phyloP scores from a whole-genome alignment of 2,888 invertebrate genomes.

The Cheilosia scutellata region DNA sequence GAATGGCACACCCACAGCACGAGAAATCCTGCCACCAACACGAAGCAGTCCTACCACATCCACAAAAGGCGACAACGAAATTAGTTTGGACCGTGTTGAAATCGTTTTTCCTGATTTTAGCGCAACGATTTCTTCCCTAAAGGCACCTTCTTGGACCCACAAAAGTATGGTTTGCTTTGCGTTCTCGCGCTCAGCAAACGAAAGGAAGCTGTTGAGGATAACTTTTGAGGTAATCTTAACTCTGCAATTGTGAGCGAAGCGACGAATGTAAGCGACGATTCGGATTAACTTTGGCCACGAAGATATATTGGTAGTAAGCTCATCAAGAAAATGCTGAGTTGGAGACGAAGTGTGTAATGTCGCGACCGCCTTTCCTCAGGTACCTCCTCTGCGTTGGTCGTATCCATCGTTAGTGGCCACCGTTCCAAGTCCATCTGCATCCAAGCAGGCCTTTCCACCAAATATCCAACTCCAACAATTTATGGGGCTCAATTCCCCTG shows the following conservation, averaged over 20 bases:
- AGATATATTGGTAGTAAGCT: background rate
- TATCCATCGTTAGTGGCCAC: constrained; percentile 7
- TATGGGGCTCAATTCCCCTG: constrained; percentile 62
- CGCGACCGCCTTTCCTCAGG: constrained; percentile 3
- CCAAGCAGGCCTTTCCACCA: constrained; percentile 36
- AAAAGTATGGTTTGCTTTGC: too few relatives aligned
- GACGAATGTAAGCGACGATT: background rate
- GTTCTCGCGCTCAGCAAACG: background rate
- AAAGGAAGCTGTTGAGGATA: background rate
- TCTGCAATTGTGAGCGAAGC: background rate
- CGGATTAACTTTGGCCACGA: constrained; percentile 2
- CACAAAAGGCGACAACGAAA: constrained; percentile 20
- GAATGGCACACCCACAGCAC: background rate
- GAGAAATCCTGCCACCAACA: constrained; percentile 9
- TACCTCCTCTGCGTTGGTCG: background rate
- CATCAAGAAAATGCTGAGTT: background rate
- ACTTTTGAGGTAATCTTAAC: background rate
- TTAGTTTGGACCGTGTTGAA: background rate
- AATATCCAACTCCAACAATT: constrained; percentile 43
- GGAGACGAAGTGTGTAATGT: background rate
- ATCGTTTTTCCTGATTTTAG: background rate
- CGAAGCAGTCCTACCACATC: constrained; percentile 5
- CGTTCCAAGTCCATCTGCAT: background rate
- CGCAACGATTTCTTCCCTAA: too few relatives aligned
- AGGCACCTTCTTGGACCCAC: too few relatives aligned